These are phyloP conservation scores for Chloebia gouldiae DNA, from an alignment of 2,113 vertebrate genomes.

Conservation along the genomic window DNA sequence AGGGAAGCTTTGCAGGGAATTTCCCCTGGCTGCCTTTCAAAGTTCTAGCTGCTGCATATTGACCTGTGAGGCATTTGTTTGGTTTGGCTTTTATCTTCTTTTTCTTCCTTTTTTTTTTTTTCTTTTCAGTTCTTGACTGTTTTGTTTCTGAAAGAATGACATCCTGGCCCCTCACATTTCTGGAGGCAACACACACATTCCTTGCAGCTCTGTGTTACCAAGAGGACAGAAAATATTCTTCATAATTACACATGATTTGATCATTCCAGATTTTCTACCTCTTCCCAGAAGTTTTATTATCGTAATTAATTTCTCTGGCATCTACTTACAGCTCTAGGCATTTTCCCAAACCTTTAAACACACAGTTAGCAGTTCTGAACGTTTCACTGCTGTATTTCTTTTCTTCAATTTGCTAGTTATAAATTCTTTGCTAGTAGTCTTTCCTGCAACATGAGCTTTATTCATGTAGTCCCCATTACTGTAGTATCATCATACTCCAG, in stretches of 20 bases:
- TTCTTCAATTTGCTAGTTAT: background rate
- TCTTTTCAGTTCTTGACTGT: background rate
- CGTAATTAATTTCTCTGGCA: slow-evolving; percentile 59
- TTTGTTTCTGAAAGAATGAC: slow-evolving; percentile 28
- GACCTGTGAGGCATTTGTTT: slow-evolving; percentile 39
- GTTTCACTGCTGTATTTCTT: background rate
- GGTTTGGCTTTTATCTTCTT: slow-evolving; percentile 9
- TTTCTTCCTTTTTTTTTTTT: background rate
- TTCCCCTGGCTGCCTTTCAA: slow-evolving; percentile 7
- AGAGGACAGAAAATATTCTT: slow-evolving; percentile 5
- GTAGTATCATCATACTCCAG: background rate
- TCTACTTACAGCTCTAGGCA: slow-evolving; percentile 34
- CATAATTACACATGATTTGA: slow-evolving; percentile 30
- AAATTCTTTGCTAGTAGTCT: background rate
- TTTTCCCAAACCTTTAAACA: slow-evolving; percentile 37
- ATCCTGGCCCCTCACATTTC: slow-evolving; percentile 20
- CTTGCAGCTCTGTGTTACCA: background rate
- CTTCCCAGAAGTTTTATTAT: slow-evolving; percentile 57
- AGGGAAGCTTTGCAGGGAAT: slow-evolving; percentile 10
- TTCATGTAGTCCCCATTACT: background rate
- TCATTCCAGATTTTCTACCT: slow-evolving; percentile 29
- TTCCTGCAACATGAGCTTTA: background rate
- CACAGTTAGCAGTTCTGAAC: background rate
- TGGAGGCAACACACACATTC: slow-evolving; percentile 21
- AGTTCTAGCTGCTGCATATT: background rate